A percentile compares a stretch with the other conserved stretches of the same genome.
These are phyloP conservation scores for Amblyteles armatorius DNA, from an alignment of 2,888 invertebrate species.

Conservation along the genomic window DNA sequence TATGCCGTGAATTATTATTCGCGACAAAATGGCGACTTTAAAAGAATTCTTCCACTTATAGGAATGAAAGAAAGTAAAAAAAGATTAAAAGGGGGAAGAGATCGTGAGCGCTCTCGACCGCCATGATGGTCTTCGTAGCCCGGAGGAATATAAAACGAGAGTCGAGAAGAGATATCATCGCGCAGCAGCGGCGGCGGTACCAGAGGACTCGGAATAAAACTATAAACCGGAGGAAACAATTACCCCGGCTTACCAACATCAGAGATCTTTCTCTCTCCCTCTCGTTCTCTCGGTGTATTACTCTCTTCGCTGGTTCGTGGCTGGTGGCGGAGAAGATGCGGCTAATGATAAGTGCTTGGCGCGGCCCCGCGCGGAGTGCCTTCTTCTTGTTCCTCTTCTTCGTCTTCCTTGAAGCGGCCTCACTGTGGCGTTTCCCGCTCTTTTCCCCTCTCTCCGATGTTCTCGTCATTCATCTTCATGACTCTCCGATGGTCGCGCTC, in stretches of 20 bases:
- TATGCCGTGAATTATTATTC: conserved; percentile 57
- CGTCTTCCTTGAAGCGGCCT: conserved; percentile 8
- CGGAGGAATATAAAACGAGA: conserved; percentile 81
- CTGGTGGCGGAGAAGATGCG: conserved; percentile 79
- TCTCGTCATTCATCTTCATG: conserved; percentile 38
- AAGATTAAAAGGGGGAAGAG: conserved; percentile 39
- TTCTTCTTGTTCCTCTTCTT: conserved; percentile 47
- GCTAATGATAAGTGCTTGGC: conserved; percentile 83
- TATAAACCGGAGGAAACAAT: conserved; percentile 84
- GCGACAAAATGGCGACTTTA: conserved; percentile 67
- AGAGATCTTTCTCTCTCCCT: conserved; percentile 17
- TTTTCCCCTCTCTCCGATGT: conserved; percentile 10
- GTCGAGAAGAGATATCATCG: conserved; percentile 81
- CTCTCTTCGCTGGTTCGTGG: conserved; percentile 41
- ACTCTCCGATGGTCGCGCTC: conserved; percentile 71
- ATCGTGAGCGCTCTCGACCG: conserved; percentile 59
- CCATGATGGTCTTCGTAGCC: conserved; percentile 79
- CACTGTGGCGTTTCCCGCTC: conserved; percentile 7
- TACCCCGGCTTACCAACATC: conserved; percentile 76
- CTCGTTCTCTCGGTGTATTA: conserved; percentile 11
- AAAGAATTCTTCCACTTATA: conserved; percentile 50
- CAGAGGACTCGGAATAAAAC: conserved; percentile 81
- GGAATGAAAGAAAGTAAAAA: conserved; percentile 59
- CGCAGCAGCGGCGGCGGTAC: conserved; percentile 64
- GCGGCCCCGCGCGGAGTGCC: conserved; percentile 46